phyloP scores from a whole-genome alignment of 2,113 vertebrate species.

The Axis porcinus region DNA sequence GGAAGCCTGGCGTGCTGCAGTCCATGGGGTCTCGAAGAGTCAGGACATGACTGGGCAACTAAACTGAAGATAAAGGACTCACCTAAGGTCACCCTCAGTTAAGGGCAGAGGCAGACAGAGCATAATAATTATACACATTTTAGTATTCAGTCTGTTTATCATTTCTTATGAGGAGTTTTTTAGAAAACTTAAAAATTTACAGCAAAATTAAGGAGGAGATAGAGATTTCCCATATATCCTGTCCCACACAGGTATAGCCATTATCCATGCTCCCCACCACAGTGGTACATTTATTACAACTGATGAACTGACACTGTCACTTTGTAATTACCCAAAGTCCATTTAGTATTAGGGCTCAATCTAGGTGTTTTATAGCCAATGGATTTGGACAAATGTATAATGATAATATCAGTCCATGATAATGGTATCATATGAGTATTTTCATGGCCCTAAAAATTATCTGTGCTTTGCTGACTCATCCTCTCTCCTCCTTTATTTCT shows the following conservation, averaged over 20 bases:
- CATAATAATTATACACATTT: background rate
- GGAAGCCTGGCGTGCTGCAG: background rate
- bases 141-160: background rate
- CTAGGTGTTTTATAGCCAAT: background rate
- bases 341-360: background rate
- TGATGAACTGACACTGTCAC: background rate
- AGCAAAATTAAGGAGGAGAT: background rate
- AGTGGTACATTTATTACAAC: background rate
- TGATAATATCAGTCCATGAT: background rate
- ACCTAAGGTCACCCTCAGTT: background rate
- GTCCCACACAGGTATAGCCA: no score
- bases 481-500: background rate
- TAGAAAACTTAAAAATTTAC: background rate
- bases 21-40: background rate
- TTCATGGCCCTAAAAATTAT: background rate
- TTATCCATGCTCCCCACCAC: background rate
- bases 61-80: background rate
- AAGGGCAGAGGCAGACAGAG: background rate
- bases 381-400: background rate
- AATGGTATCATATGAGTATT: background rate
- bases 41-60: background rate
- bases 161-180: background rate
- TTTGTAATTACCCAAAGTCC: background rate
- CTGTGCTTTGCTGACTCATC: background rate
- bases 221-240: background rate